phyloP scores from a whole-genome alignment of 2,797 vertebrate species.

The Arnoldichthys spilopterus region DNA sequence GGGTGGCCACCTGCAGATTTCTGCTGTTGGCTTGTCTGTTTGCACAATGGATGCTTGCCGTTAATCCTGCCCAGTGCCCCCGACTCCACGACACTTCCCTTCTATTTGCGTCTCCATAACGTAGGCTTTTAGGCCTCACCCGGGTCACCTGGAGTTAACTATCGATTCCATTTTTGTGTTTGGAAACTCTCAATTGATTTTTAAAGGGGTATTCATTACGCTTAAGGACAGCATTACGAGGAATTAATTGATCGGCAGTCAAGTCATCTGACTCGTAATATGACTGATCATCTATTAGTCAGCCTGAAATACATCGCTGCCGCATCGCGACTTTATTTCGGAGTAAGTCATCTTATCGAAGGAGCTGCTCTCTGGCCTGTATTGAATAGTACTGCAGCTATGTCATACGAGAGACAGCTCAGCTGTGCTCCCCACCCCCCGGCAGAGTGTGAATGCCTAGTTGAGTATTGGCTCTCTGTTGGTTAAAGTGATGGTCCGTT shows the following conservation, averaged over 20 bases:
- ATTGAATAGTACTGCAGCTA: not conserved
- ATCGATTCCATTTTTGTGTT: slow-evolving; percentile 81
- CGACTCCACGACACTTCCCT: slow-evolving; percentile 76
- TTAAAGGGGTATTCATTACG: slow-evolving; percentile 83
- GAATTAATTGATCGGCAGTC: slow-evolving; percentile 67
- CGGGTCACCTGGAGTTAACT: slow-evolving; percentile 78
- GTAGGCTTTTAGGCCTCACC: slow-evolving; percentile 80
- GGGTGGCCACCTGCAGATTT: slow-evolving; percentile 80
- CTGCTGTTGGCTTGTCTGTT: slow-evolving; percentile 80
- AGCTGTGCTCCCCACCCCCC: slow-evolving; percentile 2
- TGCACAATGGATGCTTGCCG: slow-evolving; percentile 76
- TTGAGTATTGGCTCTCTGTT: slow-evolving; percentile 17
- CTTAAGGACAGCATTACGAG: slow-evolving; percentile 70
- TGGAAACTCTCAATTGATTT: slow-evolving; percentile 76
- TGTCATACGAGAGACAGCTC: slow-evolving; percentile 27
- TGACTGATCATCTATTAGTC: slow-evolving; percentile 57
- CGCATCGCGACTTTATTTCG: slow-evolving; percentile 44
- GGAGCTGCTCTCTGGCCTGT: slow-evolving; percentile 33
- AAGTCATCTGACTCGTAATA: slow-evolving; percentile 59
- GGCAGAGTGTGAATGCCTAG: not conserved
- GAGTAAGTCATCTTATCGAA: slow-evolving; percentile 36
- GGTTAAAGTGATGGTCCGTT: slow-evolving; percentile 45
- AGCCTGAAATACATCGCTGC: slow-evolving; percentile 48
- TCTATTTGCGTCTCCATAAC: slow-evolving; percentile 70
- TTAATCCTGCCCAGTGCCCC: slow-evolving; percentile 76